Evolutionary conservation across 2,113 vertebrate genomes (phyloP), one percentile per base, ranked within the genome.

Genomic region (Serilophus lunatus): DNA sequence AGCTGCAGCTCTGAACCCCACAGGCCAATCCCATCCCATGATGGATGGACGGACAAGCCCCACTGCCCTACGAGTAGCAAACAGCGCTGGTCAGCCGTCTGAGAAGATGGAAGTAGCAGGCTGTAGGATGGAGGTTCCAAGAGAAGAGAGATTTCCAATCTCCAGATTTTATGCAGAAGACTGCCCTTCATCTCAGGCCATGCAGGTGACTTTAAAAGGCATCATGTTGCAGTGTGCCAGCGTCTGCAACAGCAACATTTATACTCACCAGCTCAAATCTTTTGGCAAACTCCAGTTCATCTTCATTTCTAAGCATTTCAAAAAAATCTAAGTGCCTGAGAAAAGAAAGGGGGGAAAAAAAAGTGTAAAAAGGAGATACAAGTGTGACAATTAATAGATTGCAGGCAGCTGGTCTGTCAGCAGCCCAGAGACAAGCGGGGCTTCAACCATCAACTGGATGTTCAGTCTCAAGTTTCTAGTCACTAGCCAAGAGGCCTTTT

Each of bases 221-320:
- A n/a, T 22, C 0, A 0, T n/a, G 53, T 72, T n/a, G 65, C 0
- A 1, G 4, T 66, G 14, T 36, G 33, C 20, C 10, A 23, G n/a
- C 5, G 9, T 35, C 72, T 83, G 33, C 22, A 90, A 20, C 36
- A 79, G 57, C 45, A 79, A 25, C 0, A 33, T 64, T 96, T 72
- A 4, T 96, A 99, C 96, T 94, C 76, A 97, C 99, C 98, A 99
- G 97, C 92, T 99, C 99, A 88, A 99, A 99, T 74, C 99, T 98
- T 98, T 99, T 99, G 64, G 99, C 99, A 98, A 99, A 98, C 97
- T 99, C 98, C 97, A 99, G 97, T 95, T 99, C 99, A 38, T 99
- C 99, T 91, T 99, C 99, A 90, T 99, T 99, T 97, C 99, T 98
- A 91, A 99, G 98, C 98, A 99, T 99, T 97, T 99, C 99, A 24